Conservation (phyloP, 2,113 vertebrate species). For the Gadus chalcogrammus region DNA sequence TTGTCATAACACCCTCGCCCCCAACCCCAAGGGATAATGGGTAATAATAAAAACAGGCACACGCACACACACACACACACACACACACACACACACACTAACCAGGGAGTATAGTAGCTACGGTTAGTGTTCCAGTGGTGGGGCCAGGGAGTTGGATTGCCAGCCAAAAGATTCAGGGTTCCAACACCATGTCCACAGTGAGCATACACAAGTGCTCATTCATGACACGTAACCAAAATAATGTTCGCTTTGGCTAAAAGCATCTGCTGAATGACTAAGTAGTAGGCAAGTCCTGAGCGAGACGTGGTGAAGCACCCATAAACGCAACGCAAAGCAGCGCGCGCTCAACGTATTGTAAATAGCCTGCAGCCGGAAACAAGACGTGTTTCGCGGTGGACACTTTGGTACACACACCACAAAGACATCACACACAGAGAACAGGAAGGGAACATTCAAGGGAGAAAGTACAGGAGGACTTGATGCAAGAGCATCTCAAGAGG, state of each 20-base stretch:
- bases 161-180: too few relatives aligned
- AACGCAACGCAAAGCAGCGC: not conserved
- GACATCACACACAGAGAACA: not conserved
- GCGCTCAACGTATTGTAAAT: constrained; percentile 1
- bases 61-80: too few relatives aligned
- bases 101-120: too few relatives aligned
- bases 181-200: too few relatives aligned
- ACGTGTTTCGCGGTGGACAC: not conserved
- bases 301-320: not conserved
- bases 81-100: constrained; percentile 11
- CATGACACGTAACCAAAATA: too few relatives aligned
- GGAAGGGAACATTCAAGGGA: not conserved
- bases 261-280: too few relatives aligned
- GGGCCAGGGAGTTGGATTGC: too few relatives aligned
- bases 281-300: too few relatives aligned
- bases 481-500: not conserved
- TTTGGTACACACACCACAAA: not conserved
- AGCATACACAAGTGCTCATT: too few relatives aligned
- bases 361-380: not conserved
- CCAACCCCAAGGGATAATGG: constrained; percentile 18
- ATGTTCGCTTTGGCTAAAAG: too few relatives aligned
- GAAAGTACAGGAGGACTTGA: not conserved
- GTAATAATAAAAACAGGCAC: constrained; percentile 7
- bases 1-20: constrained; percentile 39
- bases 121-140: too few relatives aligned